Evolutionary conservation across 2,888 invertebrate species (phyloP).

Genomic region (Phyto melanocephala): DNA sequence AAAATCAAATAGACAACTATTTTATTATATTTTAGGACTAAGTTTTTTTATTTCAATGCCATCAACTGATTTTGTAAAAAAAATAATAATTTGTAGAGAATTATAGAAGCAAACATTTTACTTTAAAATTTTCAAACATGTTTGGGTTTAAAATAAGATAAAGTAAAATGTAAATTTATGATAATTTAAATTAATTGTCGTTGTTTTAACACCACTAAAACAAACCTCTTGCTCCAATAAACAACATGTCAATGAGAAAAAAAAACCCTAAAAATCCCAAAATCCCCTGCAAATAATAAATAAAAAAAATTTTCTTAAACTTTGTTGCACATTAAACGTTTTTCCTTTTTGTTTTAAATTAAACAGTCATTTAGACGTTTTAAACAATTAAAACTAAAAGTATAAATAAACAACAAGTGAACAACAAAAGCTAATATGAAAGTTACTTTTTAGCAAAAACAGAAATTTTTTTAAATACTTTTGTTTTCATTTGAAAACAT

Average conservation of each 20-base stretch:
- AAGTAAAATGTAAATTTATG: background rate
- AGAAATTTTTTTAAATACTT: slow-evolving; percentile 16
- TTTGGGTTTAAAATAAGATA: too few relatives aligned
- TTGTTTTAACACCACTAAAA: background rate
- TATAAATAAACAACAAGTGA: background rate
- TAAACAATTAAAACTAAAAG: background rate
- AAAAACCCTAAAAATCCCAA: background rate
- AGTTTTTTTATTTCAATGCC: too few relatives aligned
- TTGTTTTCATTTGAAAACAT: background rate
- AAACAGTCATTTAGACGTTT: background rate
- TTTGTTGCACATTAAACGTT: background rate
- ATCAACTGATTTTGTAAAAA: too few relatives aligned
- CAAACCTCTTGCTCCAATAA: background rate
- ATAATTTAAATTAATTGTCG: background rate
- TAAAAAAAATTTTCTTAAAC: background rate
- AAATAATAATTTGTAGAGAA: too few relatives aligned
- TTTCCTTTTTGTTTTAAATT: background rate
- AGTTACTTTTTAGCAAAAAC: background rate
- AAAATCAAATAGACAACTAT: too few relatives aligned
- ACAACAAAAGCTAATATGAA: background rate
- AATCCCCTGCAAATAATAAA: background rate
- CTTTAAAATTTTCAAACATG: too few relatives aligned
- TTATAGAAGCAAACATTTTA: too few relatives aligned
- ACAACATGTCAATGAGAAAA: background rate
- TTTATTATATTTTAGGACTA: too few relatives aligned